phyloP scores from a whole-genome alignment of 2,797 vertebrate species.

The Caiman crocodilus region DNA sequence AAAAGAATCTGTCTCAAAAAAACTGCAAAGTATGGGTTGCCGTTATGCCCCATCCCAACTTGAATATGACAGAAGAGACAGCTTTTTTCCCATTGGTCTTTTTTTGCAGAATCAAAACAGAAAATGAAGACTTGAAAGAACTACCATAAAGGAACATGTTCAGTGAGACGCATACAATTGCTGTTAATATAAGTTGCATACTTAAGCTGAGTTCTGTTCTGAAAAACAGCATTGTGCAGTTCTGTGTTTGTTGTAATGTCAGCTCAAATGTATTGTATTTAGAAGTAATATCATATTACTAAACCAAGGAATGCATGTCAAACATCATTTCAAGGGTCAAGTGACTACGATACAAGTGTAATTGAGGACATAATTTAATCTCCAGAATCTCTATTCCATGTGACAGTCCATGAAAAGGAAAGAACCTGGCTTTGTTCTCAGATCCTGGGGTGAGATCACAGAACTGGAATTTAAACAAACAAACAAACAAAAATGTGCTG shows the following conservation, averaged over 20 bases:
- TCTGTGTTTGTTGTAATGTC: no score
- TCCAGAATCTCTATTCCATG: neutral
- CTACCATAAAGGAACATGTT: no score
- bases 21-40: rapidly evolving
- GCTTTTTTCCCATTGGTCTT: neutral
- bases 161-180: no score
- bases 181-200: no score
- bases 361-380: neutral
- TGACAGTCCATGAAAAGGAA: no score
- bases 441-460: neutral
- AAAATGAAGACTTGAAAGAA: neutral
- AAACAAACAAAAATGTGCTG: neutral
- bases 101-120: rapidly evolving
- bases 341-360: neutral
- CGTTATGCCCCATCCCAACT: neutral
- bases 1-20: rapidly evolving
- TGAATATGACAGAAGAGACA: neutral
- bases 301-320: no score
- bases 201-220: no score
- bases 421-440: neutral
- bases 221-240: no score
- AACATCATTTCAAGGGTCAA: no score
- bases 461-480: neutral
- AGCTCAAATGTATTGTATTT: no score
- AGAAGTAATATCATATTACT: no score